Base-by-base conservation (phyloP, 1,140 invertebrate genomes). In the Bombus superbus region DNA sequence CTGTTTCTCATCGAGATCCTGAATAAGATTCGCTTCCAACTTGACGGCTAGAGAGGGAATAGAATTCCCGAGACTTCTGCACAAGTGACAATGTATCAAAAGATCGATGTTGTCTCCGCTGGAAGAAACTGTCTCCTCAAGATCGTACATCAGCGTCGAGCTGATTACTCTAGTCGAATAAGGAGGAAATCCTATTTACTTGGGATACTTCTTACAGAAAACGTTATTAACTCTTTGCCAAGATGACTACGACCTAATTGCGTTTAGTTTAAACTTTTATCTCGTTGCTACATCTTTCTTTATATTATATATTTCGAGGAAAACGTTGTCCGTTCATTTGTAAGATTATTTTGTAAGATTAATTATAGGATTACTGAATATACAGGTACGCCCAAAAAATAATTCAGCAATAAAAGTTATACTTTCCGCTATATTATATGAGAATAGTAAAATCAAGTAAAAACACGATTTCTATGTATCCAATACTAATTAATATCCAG, bases 101-200 rank as follows among this genome's bases (percentile, higher is more conserved):
- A 59, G 75, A 84, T 79, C 71, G 75, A 84, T 84, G 74, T 77
- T 57, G 28, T 66, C 44, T 25, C 1, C 15, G 2, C 25, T n/a
- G 25, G 38, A 79, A 44, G 53, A 22, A 71, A 59, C 38, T 35
- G 15, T 59, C n/a, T 69, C 25, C 47, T 0, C 10, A 18, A 44
- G n/a, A 53, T 68, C 44, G 42, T 62, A n/a, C 8, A 4, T 62
- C 47, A 53, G 6, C n/a, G 47, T 35, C 15, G 15, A 40, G n/a
- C 3, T 32, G 25, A 53, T 82, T 40, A 68, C 44, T n/a, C 6
- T 40, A 18, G 40, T 32, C 18, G n/a, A 62, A 18, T 9, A 32
- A 22, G 15, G 8, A 4, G 35, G 5, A 40, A 62, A n/a, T 42
- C 28, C 28, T 22, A 38, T 73, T 47, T 73, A 72, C 40, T 22